Conservation (phyloP, 2,888 invertebrate genomes). For the Pilophorus perplexus region DNA sequence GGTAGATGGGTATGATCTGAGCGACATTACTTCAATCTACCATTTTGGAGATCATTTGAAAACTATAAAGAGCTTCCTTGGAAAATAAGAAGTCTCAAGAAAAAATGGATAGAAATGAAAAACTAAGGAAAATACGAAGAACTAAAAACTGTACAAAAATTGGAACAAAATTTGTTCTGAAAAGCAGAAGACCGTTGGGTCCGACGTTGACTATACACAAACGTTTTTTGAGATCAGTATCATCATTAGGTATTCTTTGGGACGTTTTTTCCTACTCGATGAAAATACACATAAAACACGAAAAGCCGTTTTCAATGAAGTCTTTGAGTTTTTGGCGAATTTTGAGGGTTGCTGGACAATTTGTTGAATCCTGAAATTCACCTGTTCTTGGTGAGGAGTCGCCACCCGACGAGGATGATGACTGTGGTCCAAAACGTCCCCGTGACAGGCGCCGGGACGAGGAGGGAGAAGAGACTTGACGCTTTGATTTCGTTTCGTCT, state of each 20-base stretch:
- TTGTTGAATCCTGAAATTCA: no score
- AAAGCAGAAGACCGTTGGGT: conserved; percentile 37
- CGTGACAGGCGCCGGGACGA: conserved; percentile 59
- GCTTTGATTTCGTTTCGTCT: conserved; percentile 50
- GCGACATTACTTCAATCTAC: conserved; percentile 42
- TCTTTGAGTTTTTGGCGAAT: neutral
- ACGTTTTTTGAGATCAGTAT: conserved; percentile 26
- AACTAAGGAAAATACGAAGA: conserved; percentile 43
- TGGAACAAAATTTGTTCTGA: conserved; percentile 30
- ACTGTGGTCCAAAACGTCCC: conserved; percentile 63
- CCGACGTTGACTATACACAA: conserved; percentile 34
- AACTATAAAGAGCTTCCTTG: conserved; percentile 47
- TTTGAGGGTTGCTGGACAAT: no score
- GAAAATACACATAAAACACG: conserved; percentile 17
- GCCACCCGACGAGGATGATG: conserved; percentile 64
- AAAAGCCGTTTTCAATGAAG: neutral
- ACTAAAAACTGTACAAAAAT: conserved; percentile 40
- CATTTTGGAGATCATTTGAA: conserved; percentile 50
- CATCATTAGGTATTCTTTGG: conserved; percentile 38
- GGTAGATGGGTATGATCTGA: conserved; percentile 39
- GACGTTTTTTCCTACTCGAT: conserved; percentile 4
- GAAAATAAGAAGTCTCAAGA: conserved; percentile 41
- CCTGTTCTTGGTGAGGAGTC: conserved; percentile 59
- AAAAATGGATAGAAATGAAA: conserved; percentile 41
- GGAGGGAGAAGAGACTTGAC: conserved; percentile 58